A percentile compares a stretch with the other conserved stretches of the same genome.
These are phyloP conservation scores for Drosophila nigricruria DNA, from an alignment of 2,888 invertebrate genomes.

Conservation along the genomic window DNA sequence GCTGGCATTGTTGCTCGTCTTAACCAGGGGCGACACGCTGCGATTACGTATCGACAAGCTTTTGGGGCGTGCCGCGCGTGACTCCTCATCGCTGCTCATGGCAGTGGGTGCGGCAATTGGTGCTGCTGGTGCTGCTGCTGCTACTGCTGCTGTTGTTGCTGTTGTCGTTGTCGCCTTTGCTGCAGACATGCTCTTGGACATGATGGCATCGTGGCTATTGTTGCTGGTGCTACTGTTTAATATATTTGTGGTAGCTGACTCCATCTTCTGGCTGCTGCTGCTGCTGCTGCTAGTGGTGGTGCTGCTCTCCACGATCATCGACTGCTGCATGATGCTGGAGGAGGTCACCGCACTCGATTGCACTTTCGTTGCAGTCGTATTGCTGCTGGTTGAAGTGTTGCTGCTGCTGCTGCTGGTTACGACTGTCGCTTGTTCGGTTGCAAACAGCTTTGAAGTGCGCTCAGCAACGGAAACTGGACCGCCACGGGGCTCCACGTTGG, in stretches of 20 bases:
- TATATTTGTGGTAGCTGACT: constrained; percentile 45
- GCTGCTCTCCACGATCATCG: constrained; percentile 74
- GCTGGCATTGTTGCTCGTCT: constrained; percentile 16
- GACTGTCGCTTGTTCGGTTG: constrained; percentile 57
- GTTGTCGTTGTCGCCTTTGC: constrained; percentile 43
- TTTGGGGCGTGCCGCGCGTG: constrained; percentile 78
- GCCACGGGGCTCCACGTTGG: constrained; percentile 81
- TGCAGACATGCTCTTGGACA: constrained; percentile 65
- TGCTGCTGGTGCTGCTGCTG: constrained; percentile 29
- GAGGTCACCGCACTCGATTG: constrained; percentile 81
- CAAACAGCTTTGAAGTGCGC: constrained; percentile 75
- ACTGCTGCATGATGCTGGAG: constrained; percentile 78
- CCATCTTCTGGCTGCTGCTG: constrained; percentile 58
- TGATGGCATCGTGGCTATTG: constrained; percentile 64
- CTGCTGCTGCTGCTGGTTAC: constrained; percentile 51
- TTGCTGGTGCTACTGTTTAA: constrained; percentile 53
- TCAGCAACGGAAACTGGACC: constrained; percentile 58
- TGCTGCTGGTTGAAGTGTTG: constrained; percentile 44
- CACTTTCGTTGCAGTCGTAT: constrained; percentile 73
- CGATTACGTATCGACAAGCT: constrained; percentile 83
- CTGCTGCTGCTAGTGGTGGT: constrained; percentile 44
- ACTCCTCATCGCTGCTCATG: constrained; percentile 76
- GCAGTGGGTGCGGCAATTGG: constrained; percentile 26
- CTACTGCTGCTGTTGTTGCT: constrained; percentile 48
- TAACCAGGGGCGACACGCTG: constrained; percentile 82